Evolutionary conservation across 1,140 invertebrate species (phyloP).

Genomic region (Solen grandis): DNA sequence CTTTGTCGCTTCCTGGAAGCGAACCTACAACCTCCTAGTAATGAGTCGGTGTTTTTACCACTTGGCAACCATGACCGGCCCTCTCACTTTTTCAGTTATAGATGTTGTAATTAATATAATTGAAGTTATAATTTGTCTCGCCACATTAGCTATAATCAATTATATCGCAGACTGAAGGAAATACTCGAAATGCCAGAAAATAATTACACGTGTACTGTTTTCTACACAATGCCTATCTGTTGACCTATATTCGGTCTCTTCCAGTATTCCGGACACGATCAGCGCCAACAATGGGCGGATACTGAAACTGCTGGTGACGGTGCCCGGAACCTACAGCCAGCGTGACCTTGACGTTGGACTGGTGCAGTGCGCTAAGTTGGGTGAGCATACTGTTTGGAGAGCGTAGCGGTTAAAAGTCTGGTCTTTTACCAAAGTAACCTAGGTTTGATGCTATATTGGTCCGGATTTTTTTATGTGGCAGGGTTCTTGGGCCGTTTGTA

Average conservation of each 20-base stretch:
- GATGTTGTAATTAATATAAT: too few species aligned
- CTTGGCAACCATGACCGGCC: too few species aligned
- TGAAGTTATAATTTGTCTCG: too few species aligned
- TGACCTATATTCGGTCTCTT: background rate
- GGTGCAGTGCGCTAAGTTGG: conserved; percentile 28
- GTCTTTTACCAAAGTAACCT: background rate
- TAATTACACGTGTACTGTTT: background rate
- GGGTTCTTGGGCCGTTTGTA: background rate
- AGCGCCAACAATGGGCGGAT: conserved; percentile 4
- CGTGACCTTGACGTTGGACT: conserved; percentile 24
- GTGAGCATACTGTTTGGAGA: too few species aligned
- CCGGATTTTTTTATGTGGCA: background rate
- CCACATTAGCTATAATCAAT: too few species aligned
- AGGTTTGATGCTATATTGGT: background rate
- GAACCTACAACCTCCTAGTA: too few species aligned
- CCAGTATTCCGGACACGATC: conserved; percentile 11
- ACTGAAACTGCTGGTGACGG: conserved; percentile 19
- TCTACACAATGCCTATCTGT: background rate
- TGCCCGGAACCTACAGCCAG: conserved; percentile 5
- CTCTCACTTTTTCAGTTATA: too few species aligned
- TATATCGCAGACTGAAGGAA: too few species aligned
- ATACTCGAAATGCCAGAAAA: too few species aligned
- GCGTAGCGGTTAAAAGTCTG: too few species aligned
- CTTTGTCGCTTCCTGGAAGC: too few species aligned
- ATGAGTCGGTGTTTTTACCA: too few species aligned